Conservation (phyloP, 37 sponge, comb jelly and placozoan genomes). For the Beroe forskalii region DNA sequence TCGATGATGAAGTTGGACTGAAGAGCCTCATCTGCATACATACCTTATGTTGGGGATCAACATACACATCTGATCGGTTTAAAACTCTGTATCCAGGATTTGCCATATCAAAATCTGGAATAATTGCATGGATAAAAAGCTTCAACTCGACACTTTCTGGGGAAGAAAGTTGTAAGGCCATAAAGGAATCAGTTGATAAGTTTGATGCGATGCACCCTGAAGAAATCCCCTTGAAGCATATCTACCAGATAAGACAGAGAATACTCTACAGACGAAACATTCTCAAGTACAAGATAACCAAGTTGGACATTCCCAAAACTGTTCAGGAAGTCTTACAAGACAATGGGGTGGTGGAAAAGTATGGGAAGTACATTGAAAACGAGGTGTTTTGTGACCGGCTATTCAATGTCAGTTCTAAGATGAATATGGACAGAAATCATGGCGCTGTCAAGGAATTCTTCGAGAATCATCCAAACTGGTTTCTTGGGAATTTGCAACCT, state of each 20-base stretch:
- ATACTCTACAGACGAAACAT: background rate
- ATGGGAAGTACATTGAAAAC: background rate
- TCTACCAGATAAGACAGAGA: background rate
- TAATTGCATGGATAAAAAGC: background rate
- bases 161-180: background rate
- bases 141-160: background rate
- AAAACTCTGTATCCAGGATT: background rate
- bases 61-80: background rate
- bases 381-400: slow-evolving; percentile 6
- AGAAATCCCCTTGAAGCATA: background rate
- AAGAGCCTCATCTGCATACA: slow-evolving; percentile 28
- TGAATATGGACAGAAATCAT: background rate
- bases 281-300: slow-evolving; percentile 18
- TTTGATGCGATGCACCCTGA: background rate
- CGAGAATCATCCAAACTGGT: slow-evolving; percentile 21
- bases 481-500: background rate
- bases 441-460: slow-evolving; percentile 17
- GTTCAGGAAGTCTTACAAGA: background rate
- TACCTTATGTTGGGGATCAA: slow-evolving; percentile 9
- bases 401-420: background rate
- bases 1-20: too few species aligned
- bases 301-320: background rate
- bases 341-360: background rate
- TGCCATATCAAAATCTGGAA: slow-evolving; percentile 3
- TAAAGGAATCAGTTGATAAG: background rate